phyloP scores from a whole-genome alignment of 2,113 vertebrate genomes.

The Ageneiosus marmoratus region DNA sequence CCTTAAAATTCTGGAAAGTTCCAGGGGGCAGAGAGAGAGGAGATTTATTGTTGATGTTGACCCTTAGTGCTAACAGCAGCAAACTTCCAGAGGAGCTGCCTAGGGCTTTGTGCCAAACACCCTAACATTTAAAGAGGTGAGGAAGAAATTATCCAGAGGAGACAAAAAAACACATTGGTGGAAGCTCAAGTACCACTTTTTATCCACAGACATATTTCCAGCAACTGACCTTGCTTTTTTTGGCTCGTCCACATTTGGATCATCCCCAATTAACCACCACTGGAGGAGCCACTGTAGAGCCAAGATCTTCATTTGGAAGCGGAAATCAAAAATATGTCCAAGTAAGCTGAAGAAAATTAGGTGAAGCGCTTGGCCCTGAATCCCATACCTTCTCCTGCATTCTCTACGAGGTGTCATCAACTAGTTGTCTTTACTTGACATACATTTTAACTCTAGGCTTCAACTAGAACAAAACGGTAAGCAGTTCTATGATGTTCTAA shows the following conservation, averaged over 20 bases:
- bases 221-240: constrained; percentile 8
- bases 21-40: constrained; percentile 71
- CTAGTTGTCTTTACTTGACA: constrained; percentile 39
- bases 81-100: constrained; percentile 82
- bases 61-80: constrained; percentile 74
- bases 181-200: constrained; percentile 68
- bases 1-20: constrained; percentile 70
- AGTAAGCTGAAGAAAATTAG: constrained; percentile 43
- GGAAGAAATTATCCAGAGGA: constrained; percentile 93
- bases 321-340: constrained; percentile 58
- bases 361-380: constrained; percentile 34
- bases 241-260: constrained; percentile 26
- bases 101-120: constrained; percentile 85
- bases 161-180: constrained; percentile 78
- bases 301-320: constrained; percentile 39
- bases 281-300: constrained; percentile 23
- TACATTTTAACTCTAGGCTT: constrained; percentile 32
- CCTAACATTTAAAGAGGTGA: constrained; percentile 98
- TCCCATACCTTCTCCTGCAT: constrained; percentile 3
- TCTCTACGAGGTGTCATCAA: constrained; percentile 52
- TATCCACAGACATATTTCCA: constrained; percentile 38
- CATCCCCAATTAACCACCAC: constrained; percentile 38
- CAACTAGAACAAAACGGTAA: background rate
- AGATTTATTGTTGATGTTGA: constrained; percentile 84
- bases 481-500: background rate